Base-by-base conservation (phyloP, 2,888 invertebrate genomes). In the Camponotus fellah region DNA sequence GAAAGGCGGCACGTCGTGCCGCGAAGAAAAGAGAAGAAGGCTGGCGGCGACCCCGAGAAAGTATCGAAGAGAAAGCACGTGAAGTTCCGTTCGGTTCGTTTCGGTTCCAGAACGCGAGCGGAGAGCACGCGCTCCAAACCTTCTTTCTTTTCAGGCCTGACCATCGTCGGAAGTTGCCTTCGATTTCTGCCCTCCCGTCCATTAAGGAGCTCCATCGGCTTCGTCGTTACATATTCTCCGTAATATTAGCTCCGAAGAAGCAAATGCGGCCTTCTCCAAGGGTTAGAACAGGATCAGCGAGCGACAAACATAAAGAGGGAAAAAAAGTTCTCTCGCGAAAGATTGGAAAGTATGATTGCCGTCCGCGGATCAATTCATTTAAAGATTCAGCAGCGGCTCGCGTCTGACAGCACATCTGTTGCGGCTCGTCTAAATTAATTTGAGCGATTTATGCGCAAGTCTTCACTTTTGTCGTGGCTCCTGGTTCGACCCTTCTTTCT, bases 51-150 rank as follows among this genome's bases (percentile, higher is more conserved):
- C 14, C 34, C 86, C 89, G 92, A 91, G 92, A 93, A 93, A 93
- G 92, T 92, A 89, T 89, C 83, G 86, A 90, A 56, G 92, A 91
- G 92, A 92, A 92, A 93, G 92, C 92, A 93, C 89, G 88, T 88
- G 87, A 87, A 89, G 90, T 91, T 90, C 80, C 80, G 85, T 66
- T 66, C 46, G 43, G 68, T 68, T 69, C 76, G 53, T 37, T 65
- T 64, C 77, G 10, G 62, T 84, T 84, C 71, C 49, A 85, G n/a
- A 56, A 77, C 77, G 12, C 75, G 75, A 84, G 64, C 37, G 65
- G 65, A 71, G 46, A 82, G 60, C 74, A 14, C 46, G 40, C 68
- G 37, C 66, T 34, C 68, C 21, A 17, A 53, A 81, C n/a, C 9
- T 60, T 46, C 79, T 71, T 62, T 71, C 58, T 46, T 82, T 80